Evolutionary conservation across 2,797 vertebrate species (phyloP), one percentile per base, ranked within the genome.

Genomic region (Mus caroli): DNA sequence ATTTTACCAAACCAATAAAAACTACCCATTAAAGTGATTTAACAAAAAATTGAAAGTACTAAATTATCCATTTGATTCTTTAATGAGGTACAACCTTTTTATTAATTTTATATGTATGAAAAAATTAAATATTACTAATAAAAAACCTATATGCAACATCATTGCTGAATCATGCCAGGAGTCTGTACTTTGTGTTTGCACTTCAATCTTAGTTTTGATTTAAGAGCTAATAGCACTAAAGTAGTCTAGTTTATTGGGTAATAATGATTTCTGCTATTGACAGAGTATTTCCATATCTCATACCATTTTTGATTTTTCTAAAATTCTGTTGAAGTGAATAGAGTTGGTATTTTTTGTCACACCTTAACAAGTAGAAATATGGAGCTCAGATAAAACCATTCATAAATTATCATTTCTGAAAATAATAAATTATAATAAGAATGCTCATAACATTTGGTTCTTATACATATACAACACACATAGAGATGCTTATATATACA

Each of bases 111-210:
- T 64, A 40, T 28, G 12, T 90, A 88, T 62, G 3, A 64, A 88
- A 88, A 96, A 95, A 71, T 93, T 93, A 91, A 89, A 28, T 75
- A 71, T 94, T 97, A 73, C 56, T 92, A 85, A 79, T 37, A 97
- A 85, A 97, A 98, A 75, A 87, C 3, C 0, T 90, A 15, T 69
- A 96, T 97, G 95, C 97, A 87, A 96, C 92, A 97, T 97, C 94
- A 95, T 56, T 91, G 4, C 64, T 82, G 93, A 97, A 97, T 95
- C 83, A 90, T 84, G 28, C 2, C 56, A 17, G 37, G 7, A 67
- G 73, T 26, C 40, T 91, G 34, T 77, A 85, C 71, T 95, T 97
- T 98, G n/a, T 91, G 22, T 56, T 62, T 82, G 22, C 1, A 56
- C 15, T 71, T 84, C 58, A 34, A 7, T 73, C 8, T 78, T 83